phyloP scores from a whole-genome alignment of 2,113 vertebrate genomes.

The Erpornis zantholeuca region DNA sequence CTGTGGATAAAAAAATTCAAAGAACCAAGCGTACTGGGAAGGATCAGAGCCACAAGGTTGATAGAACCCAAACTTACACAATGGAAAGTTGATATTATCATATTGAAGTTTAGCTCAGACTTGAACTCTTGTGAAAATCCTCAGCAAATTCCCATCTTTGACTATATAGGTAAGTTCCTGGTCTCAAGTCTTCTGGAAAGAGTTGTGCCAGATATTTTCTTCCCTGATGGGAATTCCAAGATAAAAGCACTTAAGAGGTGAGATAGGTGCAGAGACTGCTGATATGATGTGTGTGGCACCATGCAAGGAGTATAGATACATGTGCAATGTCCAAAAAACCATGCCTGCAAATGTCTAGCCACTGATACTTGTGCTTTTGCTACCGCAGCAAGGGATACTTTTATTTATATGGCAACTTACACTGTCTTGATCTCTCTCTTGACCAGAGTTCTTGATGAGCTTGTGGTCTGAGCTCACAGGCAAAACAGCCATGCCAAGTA shows the following conservation, averaged over 20 bases:
- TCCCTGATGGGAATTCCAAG: neutral
- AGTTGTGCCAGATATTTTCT: neutral
- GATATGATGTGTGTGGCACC: neutral
- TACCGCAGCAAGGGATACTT: neutral
- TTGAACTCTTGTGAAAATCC: neutral
- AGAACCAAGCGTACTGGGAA: neutral
- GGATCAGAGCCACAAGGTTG: neutral
- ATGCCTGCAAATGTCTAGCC: neutral
- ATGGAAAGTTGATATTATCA: neutral
- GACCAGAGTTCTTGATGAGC: neutral
- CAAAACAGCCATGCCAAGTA: neutral
- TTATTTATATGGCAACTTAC: neutral
- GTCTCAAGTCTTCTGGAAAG: neutral
- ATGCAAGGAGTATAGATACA: neutral
- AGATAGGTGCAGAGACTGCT: neutral
- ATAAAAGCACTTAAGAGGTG: neutral
- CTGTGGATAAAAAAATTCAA: neutral
- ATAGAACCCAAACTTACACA: neutral
- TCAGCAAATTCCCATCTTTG: neutral
- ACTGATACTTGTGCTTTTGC: neutral
- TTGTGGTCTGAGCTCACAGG: neutral
- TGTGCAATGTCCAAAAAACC: neutral
- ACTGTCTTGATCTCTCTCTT: neutral
- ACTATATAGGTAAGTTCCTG: neutral
- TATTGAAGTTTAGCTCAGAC: neutral